These are phyloP conservation scores for Agraylea sexmaculata DNA, from an alignment of 1,140 invertebrate genomes.

Conservation along the genomic window DNA sequence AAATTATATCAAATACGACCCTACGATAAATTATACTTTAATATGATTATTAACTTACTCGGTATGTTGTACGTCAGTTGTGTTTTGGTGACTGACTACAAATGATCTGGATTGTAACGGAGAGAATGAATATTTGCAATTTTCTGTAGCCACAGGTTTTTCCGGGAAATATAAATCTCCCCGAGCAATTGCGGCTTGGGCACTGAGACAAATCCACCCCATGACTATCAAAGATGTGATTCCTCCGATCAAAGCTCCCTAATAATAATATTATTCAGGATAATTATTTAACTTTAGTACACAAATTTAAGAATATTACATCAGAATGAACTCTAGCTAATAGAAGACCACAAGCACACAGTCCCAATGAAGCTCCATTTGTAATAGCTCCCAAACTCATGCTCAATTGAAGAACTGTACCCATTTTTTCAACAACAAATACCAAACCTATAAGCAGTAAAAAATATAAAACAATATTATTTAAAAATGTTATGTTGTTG, in stretches of 20 bases:
- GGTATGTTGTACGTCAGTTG: conserved; percentile 9
- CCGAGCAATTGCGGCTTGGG: conserved; percentile 56
- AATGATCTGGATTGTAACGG: conserved; percentile 18
- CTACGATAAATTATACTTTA: not conserved
- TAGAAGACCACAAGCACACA: conserved; percentile 71
- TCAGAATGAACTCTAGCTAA: conserved; percentile 65
- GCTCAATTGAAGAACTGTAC: conserved; percentile 44
- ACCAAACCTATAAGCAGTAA: conserved; percentile 36
- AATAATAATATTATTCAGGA: conserved; percentile 24
- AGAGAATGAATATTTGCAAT: conserved; percentile 53
- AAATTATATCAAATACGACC: too few species aligned
- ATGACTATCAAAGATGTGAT: conserved; percentile 57
- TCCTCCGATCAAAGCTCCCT: conserved; percentile 75
- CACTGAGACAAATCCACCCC: conserved; percentile 72
- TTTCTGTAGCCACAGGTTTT: conserved; percentile 53
- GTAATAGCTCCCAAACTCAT: conserved; percentile 55
- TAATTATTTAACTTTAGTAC: conserved; percentile 1
- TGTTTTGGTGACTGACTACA: conserved; percentile 13
- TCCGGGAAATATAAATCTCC: conserved; percentile 46
- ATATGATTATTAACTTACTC: conserved; percentile 6
- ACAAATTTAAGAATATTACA: conserved; percentile 45
- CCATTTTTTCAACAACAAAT: conserved; percentile 51
- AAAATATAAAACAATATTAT: conserved; percentile 3
- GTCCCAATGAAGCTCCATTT: conserved; percentile 62
- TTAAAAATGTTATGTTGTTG: too few species aligned